Evolutionary conservation across 2,888 invertebrate species (phyloP), one percentile per base, ranked within the genome.

Genomic region (Thymelicus sylvestris): DNA sequence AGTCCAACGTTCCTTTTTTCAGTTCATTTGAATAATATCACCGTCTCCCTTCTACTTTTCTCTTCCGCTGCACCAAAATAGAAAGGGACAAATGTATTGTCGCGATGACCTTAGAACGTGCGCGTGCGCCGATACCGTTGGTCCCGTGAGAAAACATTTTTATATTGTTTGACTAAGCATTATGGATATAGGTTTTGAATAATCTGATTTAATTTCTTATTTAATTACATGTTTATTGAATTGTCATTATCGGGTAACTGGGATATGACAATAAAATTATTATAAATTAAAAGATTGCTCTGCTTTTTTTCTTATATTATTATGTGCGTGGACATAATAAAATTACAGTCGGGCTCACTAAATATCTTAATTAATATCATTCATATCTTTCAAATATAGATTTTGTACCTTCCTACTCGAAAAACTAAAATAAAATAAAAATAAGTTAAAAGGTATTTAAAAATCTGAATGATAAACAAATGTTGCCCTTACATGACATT

Each of bases 81-180:
- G 81, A 86, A 71, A 78, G 85, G 82, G 88, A 86, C 74, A 73
- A 77, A 75, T 76, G 78, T 52, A 31, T 73, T 80, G 82, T 82
- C 82, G 80, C 79, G 78, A 77, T 86, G 87, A 88, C 87, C 86
- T 87, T 85, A 85, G 82, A 79, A 80, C 78, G 83, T 88, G 90
- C 90, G 88, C 87, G 87, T 87, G 88, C 86, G 86, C 80, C 81
- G 82, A 78, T 90, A 89, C 91, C 88, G 90, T 90, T 89, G 89
- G 80, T 81, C 80, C 86, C 88, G 91, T 90, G 90, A 89, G 90
- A 90, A 90, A 90, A 87, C 87, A 91, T 92, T 91, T 88, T 87
- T 86, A 83, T 86, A 80, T 81, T 81, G 80, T 82, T 83, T 83
- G 78, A 80, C 82, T 63, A 59, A 76, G 76, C 83, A 84, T 83